Base-by-base conservation (phyloP, 2,888 invertebrate species). In the Dynastes maya region DNA sequence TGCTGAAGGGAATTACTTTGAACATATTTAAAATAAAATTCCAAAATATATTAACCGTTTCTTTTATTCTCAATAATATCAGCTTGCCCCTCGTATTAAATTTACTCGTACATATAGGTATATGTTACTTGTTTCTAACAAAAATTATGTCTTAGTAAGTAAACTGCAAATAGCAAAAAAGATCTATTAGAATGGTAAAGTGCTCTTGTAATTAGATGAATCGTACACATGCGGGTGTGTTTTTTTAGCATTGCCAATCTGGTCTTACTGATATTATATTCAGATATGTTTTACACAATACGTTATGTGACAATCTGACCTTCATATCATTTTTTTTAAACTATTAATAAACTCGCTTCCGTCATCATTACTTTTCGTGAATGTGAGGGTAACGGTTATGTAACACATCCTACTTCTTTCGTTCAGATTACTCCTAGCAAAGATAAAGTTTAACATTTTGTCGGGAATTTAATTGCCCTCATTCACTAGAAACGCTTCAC, bases 291-390 rank as follows among this genome's bases (percentile, higher is more conserved):
- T 58, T 58, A 22, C 22, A 22, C 2, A 1, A 16, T 16, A 6
- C 9, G 4, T 8, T 22, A 58, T 58, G 8, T 22, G 22, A 22
- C 55, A 58, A 16, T 16, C 22, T 58, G 55, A 58, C 55, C 55
- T 58, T 58, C 55, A 58, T 58, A 58, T 58, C 6, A 22, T 22
- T 58, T 22, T 58, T 58, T 58, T n/a, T 58, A 27, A 16, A 58
- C 55, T 22, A 58, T 58, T 58, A 58, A 58, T 58, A 58, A 2
- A 22, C 4, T 22, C 22, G 55, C 22, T 22, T 58, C 16, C 22
- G 22, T 22, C 55, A 58, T 58, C 22, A 22, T 53, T 16, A n/a
- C 53, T 53, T 58, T 58, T 58, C 22, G 22, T 58, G 22, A 22
- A 13, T 53, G 53, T 53, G 55, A 22, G 22, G 2, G 11, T 45